Conservation (phyloP, 2,888 invertebrate genomes). For the Calliscelio sp. region DNA sequence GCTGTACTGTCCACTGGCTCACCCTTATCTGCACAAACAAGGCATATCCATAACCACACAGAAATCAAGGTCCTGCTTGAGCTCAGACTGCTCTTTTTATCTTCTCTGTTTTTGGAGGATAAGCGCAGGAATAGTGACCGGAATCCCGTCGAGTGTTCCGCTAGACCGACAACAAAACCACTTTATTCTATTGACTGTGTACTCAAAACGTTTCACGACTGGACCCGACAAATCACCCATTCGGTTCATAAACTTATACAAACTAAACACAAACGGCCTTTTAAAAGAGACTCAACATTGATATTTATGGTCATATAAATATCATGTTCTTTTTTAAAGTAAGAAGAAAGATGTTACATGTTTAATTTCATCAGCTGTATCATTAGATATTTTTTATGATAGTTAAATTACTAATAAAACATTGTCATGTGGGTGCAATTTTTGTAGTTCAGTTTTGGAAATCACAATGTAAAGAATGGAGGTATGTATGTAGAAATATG, state of each 20-base stretch:
- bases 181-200: conserved; percentile 69
- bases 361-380: no score
- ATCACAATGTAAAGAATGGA: no score
- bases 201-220: conserved; percentile 58
- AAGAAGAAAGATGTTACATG: no score
- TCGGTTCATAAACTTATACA: conserved; percentile 57
- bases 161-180: conserved; percentile 65
- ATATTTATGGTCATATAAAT: no score
- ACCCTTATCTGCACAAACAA: conserved; percentile 85
- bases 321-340: no score
- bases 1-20: conserved; percentile 85
- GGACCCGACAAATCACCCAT: conserved; percentile 66
- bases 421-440: no score
- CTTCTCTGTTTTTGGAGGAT: conserved; percentile 55
- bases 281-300: conserved; percentile 12
- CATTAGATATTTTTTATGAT: no score
- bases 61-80: conserved; percentile 59
- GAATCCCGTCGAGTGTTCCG: conserved; percentile 61
- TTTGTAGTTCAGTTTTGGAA: no score
- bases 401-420: no score
- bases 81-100: conserved; percentile 50
- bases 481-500: no score
- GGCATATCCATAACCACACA: conserved; percentile 80
- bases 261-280: conserved; percentile 50
- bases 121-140: conserved; percentile 72